A percentile compares a stretch with the other conserved stretches of the same genome.
Conservation (phyloP, 2,888 invertebrate genomes). For the Micropterix aruncella region DNA sequence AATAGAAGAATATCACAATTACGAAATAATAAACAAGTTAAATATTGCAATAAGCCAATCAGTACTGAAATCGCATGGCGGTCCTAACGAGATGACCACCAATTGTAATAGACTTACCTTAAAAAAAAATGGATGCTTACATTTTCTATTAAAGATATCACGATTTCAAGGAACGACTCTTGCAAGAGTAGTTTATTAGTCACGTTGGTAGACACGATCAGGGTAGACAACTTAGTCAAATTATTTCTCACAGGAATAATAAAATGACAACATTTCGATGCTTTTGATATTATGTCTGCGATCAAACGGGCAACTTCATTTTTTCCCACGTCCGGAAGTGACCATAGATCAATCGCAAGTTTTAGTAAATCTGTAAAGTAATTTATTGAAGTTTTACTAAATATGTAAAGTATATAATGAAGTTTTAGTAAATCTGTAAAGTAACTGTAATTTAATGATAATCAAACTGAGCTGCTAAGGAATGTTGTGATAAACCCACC, state of each 20-base stretch:
- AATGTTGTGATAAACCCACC: too few species aligned
- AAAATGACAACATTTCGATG: background rate
- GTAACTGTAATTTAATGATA: too few species aligned
- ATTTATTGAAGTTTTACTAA: background rate
- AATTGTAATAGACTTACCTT: background rate
- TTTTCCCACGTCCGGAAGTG: background rate
- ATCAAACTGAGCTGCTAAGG: too few species aligned
- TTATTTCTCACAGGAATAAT: background rate
- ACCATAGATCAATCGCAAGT: background rate
- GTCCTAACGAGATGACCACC: too few species aligned
- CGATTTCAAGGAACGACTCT: background rate
- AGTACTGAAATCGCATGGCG: too few species aligned
- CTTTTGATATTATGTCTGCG: background rate
- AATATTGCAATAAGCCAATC: too few species aligned
- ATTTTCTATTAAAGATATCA: background rate
- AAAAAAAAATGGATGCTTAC: background rate
- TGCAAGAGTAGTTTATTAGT: background rate
- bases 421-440: too few species aligned
- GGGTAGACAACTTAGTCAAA: background rate
- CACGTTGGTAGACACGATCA: background rate
- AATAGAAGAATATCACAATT: too few species aligned
- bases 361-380: background rate
- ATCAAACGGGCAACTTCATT: background rate
- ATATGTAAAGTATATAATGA: background rate
- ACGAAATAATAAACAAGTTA: too few species aligned